phyloP scores from a whole-genome alignment of 2,113 vertebrate species.

The Pogona vitticeps region DNA sequence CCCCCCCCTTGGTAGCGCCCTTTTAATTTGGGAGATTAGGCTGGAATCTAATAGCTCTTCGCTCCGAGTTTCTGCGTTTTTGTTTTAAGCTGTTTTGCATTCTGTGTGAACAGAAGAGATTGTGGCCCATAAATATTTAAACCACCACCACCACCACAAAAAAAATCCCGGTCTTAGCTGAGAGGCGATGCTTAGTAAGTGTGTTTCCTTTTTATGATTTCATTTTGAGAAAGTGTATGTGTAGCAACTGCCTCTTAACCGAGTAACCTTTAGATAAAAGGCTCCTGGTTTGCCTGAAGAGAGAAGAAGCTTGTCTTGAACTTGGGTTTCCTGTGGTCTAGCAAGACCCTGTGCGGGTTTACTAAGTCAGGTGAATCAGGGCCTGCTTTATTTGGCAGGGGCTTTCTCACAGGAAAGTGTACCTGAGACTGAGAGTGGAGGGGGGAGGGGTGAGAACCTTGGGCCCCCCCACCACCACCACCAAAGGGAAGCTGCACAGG shows the following conservation, averaged over 20 bases:
- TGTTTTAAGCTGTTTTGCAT: not conserved
- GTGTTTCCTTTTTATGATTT: not conserved
- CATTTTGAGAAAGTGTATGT: not conserved
- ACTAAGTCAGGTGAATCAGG: no score
- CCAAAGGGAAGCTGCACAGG: not conserved
- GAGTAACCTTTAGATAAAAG: not conserved
- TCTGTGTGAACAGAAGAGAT: not conserved
- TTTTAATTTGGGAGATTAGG: not conserved
- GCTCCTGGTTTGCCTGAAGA: not conserved
- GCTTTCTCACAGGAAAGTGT: not conserved
- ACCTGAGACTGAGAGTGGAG: not conserved
- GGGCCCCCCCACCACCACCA: not conserved
- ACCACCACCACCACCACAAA: not conserved
- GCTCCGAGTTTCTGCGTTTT: not conserved
- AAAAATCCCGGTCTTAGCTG: not conserved
- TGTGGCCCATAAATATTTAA: constrained; percentile 1
- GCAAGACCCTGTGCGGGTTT: no score
- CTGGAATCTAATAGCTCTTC: not conserved
- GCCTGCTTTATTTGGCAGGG: not conserved
- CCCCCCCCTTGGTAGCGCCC: no score
- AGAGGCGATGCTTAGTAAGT: not conserved
- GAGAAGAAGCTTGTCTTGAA: no score
- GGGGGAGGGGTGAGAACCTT: not conserved
- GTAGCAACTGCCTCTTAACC: not conserved
- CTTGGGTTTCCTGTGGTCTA: no score